Evolutionary conservation across 2,113 vertebrate species (phyloP).

Genomic region (Passer domesticus): DNA sequence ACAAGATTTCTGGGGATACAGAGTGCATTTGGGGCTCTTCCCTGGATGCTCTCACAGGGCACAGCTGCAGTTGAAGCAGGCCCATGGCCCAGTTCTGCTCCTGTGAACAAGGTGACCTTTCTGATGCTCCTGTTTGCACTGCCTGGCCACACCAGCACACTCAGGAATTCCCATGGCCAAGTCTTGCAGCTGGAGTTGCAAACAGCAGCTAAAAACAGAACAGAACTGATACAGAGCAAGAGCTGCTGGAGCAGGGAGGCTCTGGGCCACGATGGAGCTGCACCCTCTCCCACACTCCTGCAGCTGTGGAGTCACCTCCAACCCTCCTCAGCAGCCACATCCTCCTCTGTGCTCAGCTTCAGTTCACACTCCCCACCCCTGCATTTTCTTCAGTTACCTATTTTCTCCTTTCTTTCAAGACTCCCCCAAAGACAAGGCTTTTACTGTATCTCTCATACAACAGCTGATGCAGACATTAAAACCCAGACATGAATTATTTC

Average conservation of each 20-base stretch:
- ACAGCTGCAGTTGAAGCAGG: neutral
- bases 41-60: neutral
- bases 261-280: neutral
- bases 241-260: neutral
- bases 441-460: neutral
- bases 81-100: neutral
- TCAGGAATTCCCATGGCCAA: neutral
- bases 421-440: neutral
- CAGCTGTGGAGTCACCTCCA: neutral
- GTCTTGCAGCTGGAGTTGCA: neutral
- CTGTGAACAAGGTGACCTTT: neutral
- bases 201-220: neutral
- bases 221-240: neutral
- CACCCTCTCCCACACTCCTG: neutral
- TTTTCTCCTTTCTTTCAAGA: neutral
- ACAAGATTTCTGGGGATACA: neutral
- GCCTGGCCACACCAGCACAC: neutral
- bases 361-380: neutral
- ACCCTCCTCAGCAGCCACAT: neutral
- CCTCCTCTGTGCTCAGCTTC: neutral
- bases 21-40: rapidly evolving
- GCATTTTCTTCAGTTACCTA: neutral
- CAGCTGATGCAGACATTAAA: neutral
- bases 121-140: neutral
- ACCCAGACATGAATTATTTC: neutral